Evolutionary conservation across 2,888 invertebrate species (phyloP).

Genomic region (Philhelius pedissequus): DNA sequence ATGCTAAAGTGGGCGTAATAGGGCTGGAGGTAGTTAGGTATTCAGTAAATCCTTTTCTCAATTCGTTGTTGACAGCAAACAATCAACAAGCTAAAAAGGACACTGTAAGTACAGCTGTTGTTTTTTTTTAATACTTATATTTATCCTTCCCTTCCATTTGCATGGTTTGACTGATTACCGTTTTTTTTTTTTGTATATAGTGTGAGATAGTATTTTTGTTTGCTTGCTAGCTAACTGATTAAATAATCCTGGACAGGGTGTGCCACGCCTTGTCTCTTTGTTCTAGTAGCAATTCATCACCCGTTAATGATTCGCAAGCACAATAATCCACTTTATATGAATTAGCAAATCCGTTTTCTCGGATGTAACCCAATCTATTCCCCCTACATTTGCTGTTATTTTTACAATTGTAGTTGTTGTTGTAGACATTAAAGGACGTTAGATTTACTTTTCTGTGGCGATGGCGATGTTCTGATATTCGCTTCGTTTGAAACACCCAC

Average conservation of each 20-base stretch:
- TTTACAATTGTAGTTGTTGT: neutral
- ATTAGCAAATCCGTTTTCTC: conserved; percentile 65
- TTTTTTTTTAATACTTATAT: neutral
- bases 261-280: conserved; percentile 37
- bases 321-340: conserved; percentile 66
- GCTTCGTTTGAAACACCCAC: conserved; percentile 30
- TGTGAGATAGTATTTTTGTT: conserved; percentile 47
- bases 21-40: neutral
- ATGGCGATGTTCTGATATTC: neutral
- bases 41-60: conserved; percentile 31
- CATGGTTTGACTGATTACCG: conserved; percentile 55
- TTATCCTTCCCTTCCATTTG: conserved; percentile 19
- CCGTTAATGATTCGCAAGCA: conserved; percentile 61
- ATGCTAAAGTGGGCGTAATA: neutral
- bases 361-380: conserved; percentile 30
- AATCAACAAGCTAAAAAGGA: conserved; percentile 33
- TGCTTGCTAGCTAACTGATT: conserved; percentile 59
- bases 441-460: neutral
- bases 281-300: conserved; percentile 62
- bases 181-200: no score
- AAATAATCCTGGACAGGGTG: conserved; percentile 43
- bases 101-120: neutral
- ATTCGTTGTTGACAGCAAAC: conserved; percentile 44
- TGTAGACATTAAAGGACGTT: conserved; percentile 1
- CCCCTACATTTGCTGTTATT: neutral